phyloP scores from a whole-genome alignment of 2,888 invertebrate species.

The Drosophila longiperda region DNA sequence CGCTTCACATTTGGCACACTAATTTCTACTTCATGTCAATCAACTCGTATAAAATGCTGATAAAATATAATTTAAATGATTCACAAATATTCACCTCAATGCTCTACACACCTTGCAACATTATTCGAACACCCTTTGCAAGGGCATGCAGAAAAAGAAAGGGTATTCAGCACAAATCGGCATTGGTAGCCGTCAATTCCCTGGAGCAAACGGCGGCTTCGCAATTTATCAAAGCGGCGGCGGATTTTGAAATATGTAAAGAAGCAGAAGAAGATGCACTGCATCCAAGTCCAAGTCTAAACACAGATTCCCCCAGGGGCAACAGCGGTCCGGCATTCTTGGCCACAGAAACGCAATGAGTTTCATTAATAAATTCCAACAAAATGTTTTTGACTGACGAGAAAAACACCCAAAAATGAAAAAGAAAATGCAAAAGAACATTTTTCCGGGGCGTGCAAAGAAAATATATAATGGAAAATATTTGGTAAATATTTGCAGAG shows the following conservation, averaged over 20 bases:
- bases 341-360: slow-evolving; percentile 62
- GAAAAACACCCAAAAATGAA: slow-evolving; percentile 20
- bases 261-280: slow-evolving; percentile 57
- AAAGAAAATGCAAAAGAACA: slow-evolving; percentile 3
- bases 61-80: not conserved
- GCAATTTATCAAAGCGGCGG: slow-evolving; percentile 77
- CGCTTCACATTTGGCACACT: not conserved
- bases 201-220: slow-evolving; percentile 41
- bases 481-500: slow-evolving; percentile 80
- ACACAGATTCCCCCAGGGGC: slow-evolving; percentile 56
- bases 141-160: not conserved
- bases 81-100: not conserved
- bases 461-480: slow-evolving; percentile 66
- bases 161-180: slow-evolving; percentile 29
- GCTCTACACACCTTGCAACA: not conserved
- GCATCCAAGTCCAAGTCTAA: slow-evolving; percentile 30
- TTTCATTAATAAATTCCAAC: slow-evolving; percentile 79
- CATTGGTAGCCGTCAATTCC: slow-evolving; percentile 67
- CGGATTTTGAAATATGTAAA: slow-evolving; percentile 27
- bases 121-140: not conserved
- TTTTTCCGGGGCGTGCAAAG: slow-evolving; percentile 59
- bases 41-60: not conserved
- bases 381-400: slow-evolving; percentile 41
- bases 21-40: not conserved
- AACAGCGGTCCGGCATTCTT: slow-evolving; percentile 25